phyloP scores from a whole-genome alignment of 2,797 vertebrate species.

The Neoniphon sammara region DNA sequence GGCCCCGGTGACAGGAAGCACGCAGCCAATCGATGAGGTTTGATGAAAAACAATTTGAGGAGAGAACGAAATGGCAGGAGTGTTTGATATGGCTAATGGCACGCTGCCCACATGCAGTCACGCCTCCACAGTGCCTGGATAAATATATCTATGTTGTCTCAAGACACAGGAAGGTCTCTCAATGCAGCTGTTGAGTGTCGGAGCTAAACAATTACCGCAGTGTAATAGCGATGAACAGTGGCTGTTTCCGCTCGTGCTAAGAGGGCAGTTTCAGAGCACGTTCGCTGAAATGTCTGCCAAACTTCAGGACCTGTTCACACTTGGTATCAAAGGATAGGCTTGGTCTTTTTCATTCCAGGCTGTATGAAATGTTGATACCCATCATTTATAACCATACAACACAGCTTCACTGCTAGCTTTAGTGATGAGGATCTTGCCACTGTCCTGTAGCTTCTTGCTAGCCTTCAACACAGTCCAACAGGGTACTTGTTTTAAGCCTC shows the following conservation, averaged over 20 bases:
- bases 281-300: conserved; percentile 24
- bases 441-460: no score
- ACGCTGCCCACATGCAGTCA: conserved; percentile 30
- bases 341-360: no score
- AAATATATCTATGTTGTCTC: conserved; percentile 24
- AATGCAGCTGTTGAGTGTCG: conserved; percentile 26
- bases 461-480: no score
- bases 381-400: no score
- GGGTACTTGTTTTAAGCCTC: no score
- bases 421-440: no score
- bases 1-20: conserved; percentile 32
- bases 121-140: conserved; percentile 5
- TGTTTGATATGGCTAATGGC: conserved; percentile 53
- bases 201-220: conserved; percentile 16
- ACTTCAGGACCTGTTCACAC: conserved; percentile 28
- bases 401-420: no score
- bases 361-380: no score
- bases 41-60: conserved; percentile 63
- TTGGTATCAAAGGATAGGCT: no score
- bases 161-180: conserved; percentile 8
- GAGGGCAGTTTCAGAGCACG: conserved; percentile 22
- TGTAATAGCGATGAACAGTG: conserved; percentile 1
- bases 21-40: conserved; percentile 49
- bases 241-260: background rate
- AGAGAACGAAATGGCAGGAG: conserved; percentile 39